A percentile compares a stretch with the other conserved stretches of the same genome.
Conservation (phyloP, 2,888 invertebrate species). For the Litoditis marina region DNA sequence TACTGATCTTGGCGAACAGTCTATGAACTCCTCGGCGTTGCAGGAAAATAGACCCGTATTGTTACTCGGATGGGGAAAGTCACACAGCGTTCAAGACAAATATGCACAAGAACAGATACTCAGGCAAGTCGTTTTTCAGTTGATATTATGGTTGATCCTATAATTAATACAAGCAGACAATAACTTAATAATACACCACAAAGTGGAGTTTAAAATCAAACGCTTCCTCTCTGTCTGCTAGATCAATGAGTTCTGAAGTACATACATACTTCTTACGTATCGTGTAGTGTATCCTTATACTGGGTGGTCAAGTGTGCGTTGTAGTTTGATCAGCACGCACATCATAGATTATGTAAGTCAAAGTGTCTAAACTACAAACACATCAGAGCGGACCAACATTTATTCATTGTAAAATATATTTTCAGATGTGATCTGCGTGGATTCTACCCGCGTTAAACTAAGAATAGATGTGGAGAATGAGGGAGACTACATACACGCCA, state of each 20-base stretch:
- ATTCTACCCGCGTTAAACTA: conserved; percentile 33
- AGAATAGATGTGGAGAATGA: conserved; percentile 14
- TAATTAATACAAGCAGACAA: too few species aligned
- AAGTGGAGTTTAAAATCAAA: too few species aligned
- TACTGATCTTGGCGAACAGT: too few species aligned
- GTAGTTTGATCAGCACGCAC: too few species aligned
- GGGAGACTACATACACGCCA: conserved; percentile 45
- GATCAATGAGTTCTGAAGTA: not conserved
- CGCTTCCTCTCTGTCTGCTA: too few species aligned
- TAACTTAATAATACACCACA: too few species aligned
- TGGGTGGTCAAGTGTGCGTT: too few species aligned
- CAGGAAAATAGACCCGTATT: conserved; percentile 28
- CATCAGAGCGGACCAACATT: not conserved
- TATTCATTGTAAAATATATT: not conserved
- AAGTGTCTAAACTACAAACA: not conserved
- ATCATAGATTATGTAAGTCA: too few species aligned
- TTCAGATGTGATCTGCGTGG: conserved; percentile 34
- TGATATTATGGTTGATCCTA: too few species aligned
- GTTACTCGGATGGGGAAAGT: conserved; percentile 22
- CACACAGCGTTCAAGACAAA: conserved; percentile 41
- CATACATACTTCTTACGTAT: too few species aligned
- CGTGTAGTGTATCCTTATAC: too few species aligned
- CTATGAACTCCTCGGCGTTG: too few species aligned
- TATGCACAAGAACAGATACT: conserved; percentile 45
- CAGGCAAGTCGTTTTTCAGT: conserved; percentile 24